These are phyloP conservation scores for Mirounga angustirostris DNA, from an alignment of 2,113 vertebrate genomes.

Conservation along the genomic window DNA sequence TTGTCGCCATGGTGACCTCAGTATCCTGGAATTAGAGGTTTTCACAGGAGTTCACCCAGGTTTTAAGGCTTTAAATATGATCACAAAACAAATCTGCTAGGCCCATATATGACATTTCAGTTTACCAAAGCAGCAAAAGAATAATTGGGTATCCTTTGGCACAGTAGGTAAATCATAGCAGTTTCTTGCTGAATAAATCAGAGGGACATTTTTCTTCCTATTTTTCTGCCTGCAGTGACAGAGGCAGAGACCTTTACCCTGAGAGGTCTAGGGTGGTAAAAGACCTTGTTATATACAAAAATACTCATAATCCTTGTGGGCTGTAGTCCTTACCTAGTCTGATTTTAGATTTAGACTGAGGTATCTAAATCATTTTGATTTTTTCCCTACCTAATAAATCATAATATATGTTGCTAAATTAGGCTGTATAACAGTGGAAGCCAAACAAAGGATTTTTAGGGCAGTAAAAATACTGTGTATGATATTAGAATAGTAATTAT, in stretches of 20 bases:
- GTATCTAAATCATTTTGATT: not conserved
- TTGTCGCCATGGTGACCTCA: not conserved
- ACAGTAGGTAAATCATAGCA: not conserved
- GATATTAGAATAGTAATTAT: not conserved
- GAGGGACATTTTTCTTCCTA: not conserved
- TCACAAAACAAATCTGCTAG: constrained; percentile 4
- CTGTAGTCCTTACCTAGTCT: not conserved
- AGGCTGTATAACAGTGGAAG: not conserved
- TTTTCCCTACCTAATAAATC: not conserved
- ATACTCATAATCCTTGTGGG: not conserved
- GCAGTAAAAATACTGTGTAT: not conserved
- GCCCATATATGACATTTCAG: not conserved
- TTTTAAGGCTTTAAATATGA: constrained; percentile 39
- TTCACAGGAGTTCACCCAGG: not conserved
- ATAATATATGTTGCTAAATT: not conserved
- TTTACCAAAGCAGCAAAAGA: not conserved
- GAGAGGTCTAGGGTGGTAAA: not conserved
- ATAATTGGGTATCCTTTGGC: not conserved
- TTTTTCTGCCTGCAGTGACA: not conserved
- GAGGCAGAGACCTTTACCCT: not conserved
- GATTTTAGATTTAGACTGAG: not conserved
- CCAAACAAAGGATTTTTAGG: constrained; percentile 6
- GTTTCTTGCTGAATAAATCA: constrained; percentile 48
- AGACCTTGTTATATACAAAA: not conserved
- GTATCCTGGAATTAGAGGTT: not conserved